Base-by-base conservation (phyloP, 2,797 vertebrate species). In the Pipistrellus pipistrellus region DNA sequence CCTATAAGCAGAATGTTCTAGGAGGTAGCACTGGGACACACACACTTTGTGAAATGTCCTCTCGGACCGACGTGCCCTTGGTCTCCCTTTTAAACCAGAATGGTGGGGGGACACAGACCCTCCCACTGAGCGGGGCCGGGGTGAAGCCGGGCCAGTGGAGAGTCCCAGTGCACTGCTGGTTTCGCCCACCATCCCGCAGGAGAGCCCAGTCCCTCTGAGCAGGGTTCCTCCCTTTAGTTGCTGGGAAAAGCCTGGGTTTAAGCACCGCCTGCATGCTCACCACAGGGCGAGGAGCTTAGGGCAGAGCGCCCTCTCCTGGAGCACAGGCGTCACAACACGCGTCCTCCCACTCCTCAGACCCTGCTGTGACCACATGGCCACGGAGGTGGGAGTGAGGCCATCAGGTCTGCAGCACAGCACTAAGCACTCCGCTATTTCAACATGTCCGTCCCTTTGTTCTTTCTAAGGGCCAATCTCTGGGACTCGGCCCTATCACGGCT, bases 291-390 rank as follows among this genome's bases (percentile, higher is more conserved):
- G 10, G 89, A 90, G 85, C 46, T 84, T 46, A 25, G 96, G 38
- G 18, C 17, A 94, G 38, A 86, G 92, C 96, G 96, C 97, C 97
- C 97, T 95, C 98, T 98, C 97, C 94, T 0, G 97, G 91, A 95
- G 76, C 35, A 0, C 13, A 3, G 93, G 35, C 59, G n/a, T 38
- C 41, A 89, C 87, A 93, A 4, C 85, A 87, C n/a, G 1, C 0
- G 18, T 53, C 32, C 53, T 4, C 38, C 23, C 53, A 69, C 48
- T 82, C 23, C 13, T 46, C 41, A 35, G 69, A 78, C 27, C 46
- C 51, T 3, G 13, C n/a, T 66, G 32, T 38, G 69, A 81, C 76
- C 32, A 27, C 3, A 9, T 12, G 27, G 44, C 55, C 72, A 6
- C 2, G 4, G 75, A n/a, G 20, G 5, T 6, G 25, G 80, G 72